Conservation (phyloP, 2,888 invertebrate species). For the Prosapia bicincta region DNA sequence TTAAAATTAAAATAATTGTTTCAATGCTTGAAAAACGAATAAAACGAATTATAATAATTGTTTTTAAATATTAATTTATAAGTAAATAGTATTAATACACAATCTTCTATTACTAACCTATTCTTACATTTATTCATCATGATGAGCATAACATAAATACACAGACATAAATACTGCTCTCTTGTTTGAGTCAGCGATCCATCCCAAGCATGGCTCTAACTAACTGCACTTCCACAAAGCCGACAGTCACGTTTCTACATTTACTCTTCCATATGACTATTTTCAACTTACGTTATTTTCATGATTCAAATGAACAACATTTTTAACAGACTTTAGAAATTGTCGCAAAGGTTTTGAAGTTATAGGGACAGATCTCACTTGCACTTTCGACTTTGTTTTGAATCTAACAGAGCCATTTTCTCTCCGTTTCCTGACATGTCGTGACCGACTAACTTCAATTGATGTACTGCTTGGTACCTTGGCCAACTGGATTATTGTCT, state of each 20-base stretch:
- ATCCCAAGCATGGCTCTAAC: not conserved
- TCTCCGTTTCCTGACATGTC: conserved; percentile 12
- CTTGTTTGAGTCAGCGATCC: not conserved
- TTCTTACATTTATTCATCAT: too few relatives aligned
- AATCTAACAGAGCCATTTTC: conserved; percentile 15
- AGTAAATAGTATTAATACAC: too few relatives aligned
- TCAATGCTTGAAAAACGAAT: too few relatives aligned
- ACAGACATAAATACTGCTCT: not conserved
- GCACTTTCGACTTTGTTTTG: conserved; percentile 17
- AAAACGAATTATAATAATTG: too few relatives aligned
- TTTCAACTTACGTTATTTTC: conserved; percentile 21
- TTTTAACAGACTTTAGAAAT: conserved; percentile 23
- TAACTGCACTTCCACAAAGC: not conserved
- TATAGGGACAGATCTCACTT: not conserved
- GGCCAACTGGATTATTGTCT: conserved; percentile 1
- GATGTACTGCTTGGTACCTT: not conserved
- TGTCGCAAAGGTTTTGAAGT: conserved; percentile 11
- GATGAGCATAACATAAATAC: not conserved
- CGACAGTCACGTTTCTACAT: not conserved
- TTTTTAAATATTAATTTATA: too few relatives aligned
- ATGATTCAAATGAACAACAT: conserved; percentile 10
- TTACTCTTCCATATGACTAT: not conserved
- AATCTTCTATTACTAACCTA: too few relatives aligned
- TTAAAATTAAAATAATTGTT: too few relatives aligned
- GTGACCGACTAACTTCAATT: conserved; percentile 7